Base-by-base conservation (phyloP, 1,140 invertebrate genomes). In the Magallana gigas region DNA sequence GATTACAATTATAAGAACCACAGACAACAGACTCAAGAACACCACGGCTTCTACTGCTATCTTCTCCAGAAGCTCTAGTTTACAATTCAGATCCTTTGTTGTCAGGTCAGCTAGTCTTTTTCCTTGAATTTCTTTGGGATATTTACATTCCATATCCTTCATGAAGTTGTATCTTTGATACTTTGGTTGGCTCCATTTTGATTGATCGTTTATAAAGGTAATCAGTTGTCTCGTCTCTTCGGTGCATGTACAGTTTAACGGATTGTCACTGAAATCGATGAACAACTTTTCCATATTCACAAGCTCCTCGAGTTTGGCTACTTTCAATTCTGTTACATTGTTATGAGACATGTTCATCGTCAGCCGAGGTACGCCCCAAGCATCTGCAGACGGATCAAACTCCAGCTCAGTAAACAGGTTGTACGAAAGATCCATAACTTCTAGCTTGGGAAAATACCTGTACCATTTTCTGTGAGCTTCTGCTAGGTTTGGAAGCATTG, bases 181-280 rank as follows among this genome's bases (percentile, higher is more conserved):
- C 23, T 88, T 58, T 9, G 85, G 57, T 29, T 57, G 86, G 9
- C 57, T 59, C 57, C 87, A 76, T 84, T 88, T 76, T 36, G 80
- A 64, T 57, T 83, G 62, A 57, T 84, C 71, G 56, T 89, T 76
- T 4, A 92, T 76, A 12, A 89, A 85, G n/a, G 85, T 57, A 29
- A 90, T 59, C 8, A 91, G n/a, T 29, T 91, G 86, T 18, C 57
- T 68, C 11, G 90, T 84, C 16, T 83, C 29, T n/a, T 86, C 82
- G 7, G 84, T 88, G 36, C 92, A 92, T 9, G 88, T 87, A 85
- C 92, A 92, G 29, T 90, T 56, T 8, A 92, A 81, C 3, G 88
- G 90, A 71, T 92, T 92, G 36, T 90, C 76, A 56, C 88, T 68
- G 11, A 92, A 58, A 60, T 92, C 88, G 36, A 91, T 85, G 18